Conservation (phyloP, 1,140 invertebrate genomes). For the Drosophila suzukii region DNA sequence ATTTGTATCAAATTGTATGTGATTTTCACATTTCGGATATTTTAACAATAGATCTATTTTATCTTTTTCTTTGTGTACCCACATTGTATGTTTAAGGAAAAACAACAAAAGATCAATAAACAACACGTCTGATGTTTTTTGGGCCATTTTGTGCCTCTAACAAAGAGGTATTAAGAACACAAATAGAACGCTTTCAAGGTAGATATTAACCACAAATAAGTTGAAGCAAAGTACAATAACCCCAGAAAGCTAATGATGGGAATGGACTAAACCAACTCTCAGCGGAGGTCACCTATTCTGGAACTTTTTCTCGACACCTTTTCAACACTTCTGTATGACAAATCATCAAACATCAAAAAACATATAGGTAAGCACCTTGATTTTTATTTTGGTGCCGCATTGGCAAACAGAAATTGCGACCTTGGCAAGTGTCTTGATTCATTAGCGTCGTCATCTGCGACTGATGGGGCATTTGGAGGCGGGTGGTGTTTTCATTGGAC, state of each 20-base stretch:
- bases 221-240: slow-evolving; percentile 25
- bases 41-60: background rate
- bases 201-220: slow-evolving; percentile 38
- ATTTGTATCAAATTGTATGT: too few relatives aligned
- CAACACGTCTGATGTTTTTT: slow-evolving; percentile 17
- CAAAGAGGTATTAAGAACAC: slow-evolving; percentile 17
- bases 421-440: slow-evolving; percentile 72
- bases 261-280: slow-evolving; percentile 8
- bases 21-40: background rate
- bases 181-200: slow-evolving; percentile 28
- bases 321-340: slow-evolving; percentile 29
- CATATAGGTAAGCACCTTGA: slow-evolving; percentile 56
- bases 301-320: slow-evolving; percentile 13
- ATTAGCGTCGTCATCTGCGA: slow-evolving; percentile 66
- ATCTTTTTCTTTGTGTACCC: background rate
- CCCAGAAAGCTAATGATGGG: background rate
- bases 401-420: slow-evolving; percentile 58
- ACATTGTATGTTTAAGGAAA: slow-evolving; percentile 6
- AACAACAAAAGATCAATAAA: slow-evolving; percentile 37
- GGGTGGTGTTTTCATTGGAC: slow-evolving; percentile 51
- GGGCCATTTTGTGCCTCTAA: background rate
- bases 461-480: slow-evolving; percentile 7
- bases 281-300: background rate
- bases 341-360: slow-evolving; percentile 51
- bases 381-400: slow-evolving; percentile 62